These are phyloP conservation scores for Lethocerus indicus DNA, from an alignment of 1,140 invertebrate genomes.

Conservation along the genomic window DNA sequence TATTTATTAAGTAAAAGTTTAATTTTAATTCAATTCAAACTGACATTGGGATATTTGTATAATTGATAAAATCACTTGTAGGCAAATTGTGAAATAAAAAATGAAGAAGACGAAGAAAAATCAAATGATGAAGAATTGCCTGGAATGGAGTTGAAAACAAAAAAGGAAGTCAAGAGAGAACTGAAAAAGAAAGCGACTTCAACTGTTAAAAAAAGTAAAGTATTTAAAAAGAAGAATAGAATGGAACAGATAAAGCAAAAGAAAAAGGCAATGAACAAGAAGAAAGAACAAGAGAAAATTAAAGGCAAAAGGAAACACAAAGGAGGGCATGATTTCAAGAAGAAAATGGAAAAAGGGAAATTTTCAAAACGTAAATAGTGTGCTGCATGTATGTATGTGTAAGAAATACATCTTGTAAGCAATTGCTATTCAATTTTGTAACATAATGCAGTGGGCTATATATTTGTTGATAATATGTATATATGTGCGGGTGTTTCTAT, in stretches of 20 bases:
- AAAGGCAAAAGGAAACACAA: conserved; percentile 10
- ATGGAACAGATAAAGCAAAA: conserved; percentile 29
- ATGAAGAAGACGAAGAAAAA: conserved; percentile 21
- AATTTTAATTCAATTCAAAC: too few relatives aligned
- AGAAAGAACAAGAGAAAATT: conserved; percentile 13
- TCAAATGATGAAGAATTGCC: conserved; percentile 28
- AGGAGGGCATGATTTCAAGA: conserved; percentile 1
- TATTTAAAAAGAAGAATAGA: conserved; percentile 50
- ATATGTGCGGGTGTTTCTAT: too few relatives aligned
- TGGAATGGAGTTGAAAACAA: conserved; percentile 39
- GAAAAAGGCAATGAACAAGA: conserved; percentile 16
- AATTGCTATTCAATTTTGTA: too few relatives aligned
- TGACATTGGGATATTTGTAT: background rate
- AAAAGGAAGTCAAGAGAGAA: conserved; percentile 43
- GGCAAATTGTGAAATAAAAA: conserved; percentile 25
- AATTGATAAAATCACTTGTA: conserved; percentile 10
- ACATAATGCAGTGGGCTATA: too few relatives aligned
- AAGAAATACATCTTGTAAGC: too few relatives aligned
- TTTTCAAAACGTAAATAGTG: too few relatives aligned
- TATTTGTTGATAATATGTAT: too few relatives aligned
- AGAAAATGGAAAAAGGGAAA: too few relatives aligned
- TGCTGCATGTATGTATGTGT: too few relatives aligned
- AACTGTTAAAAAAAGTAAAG: conserved; percentile 50
- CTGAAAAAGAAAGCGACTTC: conserved; percentile 47
- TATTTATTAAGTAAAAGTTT: too few relatives aligned